These are phyloP conservation scores for Chelonoidis abingdonii DNA, from an alignment of 2,113 vertebrate species.

Conservation along the genomic window DNA sequence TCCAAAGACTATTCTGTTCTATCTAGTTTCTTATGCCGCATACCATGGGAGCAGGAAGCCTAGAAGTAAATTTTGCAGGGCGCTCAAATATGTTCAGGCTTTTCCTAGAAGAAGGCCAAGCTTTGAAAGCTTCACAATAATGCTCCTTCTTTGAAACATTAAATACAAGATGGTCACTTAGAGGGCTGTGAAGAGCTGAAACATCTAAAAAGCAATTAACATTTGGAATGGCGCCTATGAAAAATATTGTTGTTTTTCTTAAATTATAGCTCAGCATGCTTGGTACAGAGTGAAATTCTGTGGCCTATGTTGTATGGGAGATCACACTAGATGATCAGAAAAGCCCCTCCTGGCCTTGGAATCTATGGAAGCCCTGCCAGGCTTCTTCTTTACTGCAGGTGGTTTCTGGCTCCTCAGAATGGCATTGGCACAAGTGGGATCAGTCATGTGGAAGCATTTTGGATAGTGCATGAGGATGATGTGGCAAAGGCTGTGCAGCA, in stretches of 20 bases:
- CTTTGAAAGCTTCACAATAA: not conserved
- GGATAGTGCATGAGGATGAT: not conserved
- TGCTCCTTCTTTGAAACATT: not conserved
- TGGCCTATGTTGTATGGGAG: not conserved
- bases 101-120: not conserved
- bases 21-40: not conserved
- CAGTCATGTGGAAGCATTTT: not conserved
- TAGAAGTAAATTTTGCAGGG: not conserved
- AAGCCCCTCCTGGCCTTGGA: not conserved
- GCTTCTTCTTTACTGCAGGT: not conserved
- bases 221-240: not conserved
- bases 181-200: not conserved
- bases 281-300: not conserved
- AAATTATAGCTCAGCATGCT: not conserved
- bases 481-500: not conserved
- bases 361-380: not conserved
- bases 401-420: not conserved
- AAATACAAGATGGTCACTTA: too few relatives aligned
- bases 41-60: not conserved
- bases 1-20: not conserved
- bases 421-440: not conserved
- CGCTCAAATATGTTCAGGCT: not conserved
- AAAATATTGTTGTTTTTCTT: constrained; percentile 23
- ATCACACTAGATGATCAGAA: not conserved
- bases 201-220: not conserved